These are phyloP conservation scores for Sporophila hypoxantha DNA, from an alignment of 2,113 vertebrate species.

Conservation along the genomic window DNA sequence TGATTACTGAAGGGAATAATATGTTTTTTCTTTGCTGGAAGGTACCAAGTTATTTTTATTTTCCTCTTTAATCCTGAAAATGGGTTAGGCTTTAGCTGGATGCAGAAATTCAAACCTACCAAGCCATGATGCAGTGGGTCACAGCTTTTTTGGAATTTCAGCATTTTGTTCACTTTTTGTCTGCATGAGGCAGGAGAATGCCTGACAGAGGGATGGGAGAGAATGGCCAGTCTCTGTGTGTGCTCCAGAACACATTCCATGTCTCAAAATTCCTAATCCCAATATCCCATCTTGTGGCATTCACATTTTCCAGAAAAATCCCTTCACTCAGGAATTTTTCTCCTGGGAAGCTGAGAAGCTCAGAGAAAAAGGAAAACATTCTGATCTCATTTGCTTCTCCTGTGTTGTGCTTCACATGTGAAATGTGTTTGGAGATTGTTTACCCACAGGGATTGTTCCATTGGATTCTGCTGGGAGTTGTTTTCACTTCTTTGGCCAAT, in stretches of 20 bases:
- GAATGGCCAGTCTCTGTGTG: not conserved
- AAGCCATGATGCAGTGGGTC: not conserved
- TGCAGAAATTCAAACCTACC: not conserved
- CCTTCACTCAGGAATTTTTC: too few relatives aligned
- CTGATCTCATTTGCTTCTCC: too few relatives aligned
- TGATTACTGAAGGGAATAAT: conserved; percentile 42
- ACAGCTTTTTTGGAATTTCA: not conserved
- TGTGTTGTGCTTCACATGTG: too few relatives aligned
- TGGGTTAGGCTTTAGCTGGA: not conserved
- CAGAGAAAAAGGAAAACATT: too few relatives aligned
- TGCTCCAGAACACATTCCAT: not conserved
- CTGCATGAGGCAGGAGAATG: not conserved
- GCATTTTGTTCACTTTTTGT: not conserved
- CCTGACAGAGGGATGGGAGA: not conserved
- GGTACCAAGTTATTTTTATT: conserved; percentile 24
- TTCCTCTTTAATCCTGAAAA: conserved; percentile 27
- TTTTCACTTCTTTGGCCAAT: too few relatives aligned
- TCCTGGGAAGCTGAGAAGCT: too few relatives aligned
- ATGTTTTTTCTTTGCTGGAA: not conserved
- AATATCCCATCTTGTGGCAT: too few relatives aligned
- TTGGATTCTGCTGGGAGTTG: too few relatives aligned
- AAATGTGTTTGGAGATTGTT: too few relatives aligned
- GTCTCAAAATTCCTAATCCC: not conserved
- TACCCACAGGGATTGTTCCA: too few relatives aligned
- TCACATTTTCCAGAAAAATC: too few relatives aligned